Evolutionary conservation across 2,113 vertebrate genomes (phyloP).

Genomic region (Natator depressus): DNA sequence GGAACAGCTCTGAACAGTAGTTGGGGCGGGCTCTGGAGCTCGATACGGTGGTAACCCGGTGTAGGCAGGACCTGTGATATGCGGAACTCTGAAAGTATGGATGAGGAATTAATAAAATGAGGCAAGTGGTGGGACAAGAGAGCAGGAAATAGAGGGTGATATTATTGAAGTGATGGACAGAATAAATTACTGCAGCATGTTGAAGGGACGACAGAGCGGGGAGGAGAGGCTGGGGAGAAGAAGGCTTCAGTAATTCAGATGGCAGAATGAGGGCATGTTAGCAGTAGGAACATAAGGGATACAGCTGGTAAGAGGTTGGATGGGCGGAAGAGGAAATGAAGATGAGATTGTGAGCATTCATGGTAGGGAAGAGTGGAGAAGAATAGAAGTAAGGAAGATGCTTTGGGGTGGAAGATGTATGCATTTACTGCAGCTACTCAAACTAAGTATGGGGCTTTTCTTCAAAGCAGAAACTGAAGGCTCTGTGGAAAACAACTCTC

Average conservation of each 20-base stretch:
- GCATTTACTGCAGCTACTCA: neutral
- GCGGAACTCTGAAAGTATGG: rapidly evolving
- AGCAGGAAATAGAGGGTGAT: neutral
- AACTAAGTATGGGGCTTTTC: neutral
- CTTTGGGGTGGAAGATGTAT: neutral
- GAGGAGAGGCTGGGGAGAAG: neutral
- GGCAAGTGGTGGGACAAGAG: neutral
- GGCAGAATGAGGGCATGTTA: neutral
- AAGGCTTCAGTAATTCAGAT: neutral
- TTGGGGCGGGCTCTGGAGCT: neutral
- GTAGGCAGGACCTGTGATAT: neutral
- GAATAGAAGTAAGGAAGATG: neutral
- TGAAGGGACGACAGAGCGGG: neutral
- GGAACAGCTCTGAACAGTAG: neutral
- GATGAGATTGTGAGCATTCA: neutral
- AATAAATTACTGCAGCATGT: neutral
- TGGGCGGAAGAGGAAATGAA: neutral
- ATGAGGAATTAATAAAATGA: neutral
- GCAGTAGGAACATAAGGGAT: neutral
- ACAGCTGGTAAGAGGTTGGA: neutral
- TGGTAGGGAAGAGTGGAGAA: neutral
- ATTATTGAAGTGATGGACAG: neutral
- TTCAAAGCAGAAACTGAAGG: neutral
- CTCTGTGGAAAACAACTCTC: neutral
- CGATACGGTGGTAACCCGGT: no score